Evolutionary conservation across 2,888 invertebrate genomes (phyloP).

Genomic region (Eupithecia subumbrata): DNA sequence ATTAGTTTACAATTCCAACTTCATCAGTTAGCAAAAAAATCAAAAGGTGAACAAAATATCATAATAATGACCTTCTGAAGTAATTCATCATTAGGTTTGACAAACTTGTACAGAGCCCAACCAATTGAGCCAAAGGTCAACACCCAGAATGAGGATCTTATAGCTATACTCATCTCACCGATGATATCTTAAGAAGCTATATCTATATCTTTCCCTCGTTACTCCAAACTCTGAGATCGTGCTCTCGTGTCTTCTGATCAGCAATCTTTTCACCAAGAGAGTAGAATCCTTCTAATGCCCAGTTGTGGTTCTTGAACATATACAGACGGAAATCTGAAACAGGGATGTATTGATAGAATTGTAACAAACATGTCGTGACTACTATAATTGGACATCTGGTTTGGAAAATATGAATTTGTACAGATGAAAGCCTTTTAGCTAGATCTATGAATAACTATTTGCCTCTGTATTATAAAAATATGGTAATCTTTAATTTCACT

Average conservation of each 20-base stretch:
- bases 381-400: neutral
- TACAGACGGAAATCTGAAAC: slow-evolving; percentile 88
- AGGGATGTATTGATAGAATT: neutral
- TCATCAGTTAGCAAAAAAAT: slow-evolving; percentile 36
- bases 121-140: slow-evolving; percentile 84
- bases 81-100: slow-evolving; percentile 83
- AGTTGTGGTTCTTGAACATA: slow-evolving; percentile 86
- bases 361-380: neutral
- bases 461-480: neutral
- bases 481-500: neutral
- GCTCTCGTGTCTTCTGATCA: slow-evolving; percentile 77
- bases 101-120: slow-evolving; percentile 83
- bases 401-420: neutral
- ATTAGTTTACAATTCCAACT: slow-evolving; percentile 44
- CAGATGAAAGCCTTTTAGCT: neutral
- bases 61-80: slow-evolving; percentile 79
- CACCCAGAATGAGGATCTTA: slow-evolving; percentile 84
- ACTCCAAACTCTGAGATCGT: slow-evolving; percentile 84
- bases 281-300: slow-evolving; percentile 88
- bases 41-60: slow-evolving; percentile 35
- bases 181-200: slow-evolving; percentile 33
- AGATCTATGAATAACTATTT: neutral
- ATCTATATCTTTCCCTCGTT: slow-evolving; percentile 78
- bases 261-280: slow-evolving; percentile 86
- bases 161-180: slow-evolving; percentile 78